A percentile compares a stretch with the other conserved stretches of the same genome.
Conservation (phyloP, 2,888 invertebrate genomes). For the Eueremaeus valkanovi region DNA sequence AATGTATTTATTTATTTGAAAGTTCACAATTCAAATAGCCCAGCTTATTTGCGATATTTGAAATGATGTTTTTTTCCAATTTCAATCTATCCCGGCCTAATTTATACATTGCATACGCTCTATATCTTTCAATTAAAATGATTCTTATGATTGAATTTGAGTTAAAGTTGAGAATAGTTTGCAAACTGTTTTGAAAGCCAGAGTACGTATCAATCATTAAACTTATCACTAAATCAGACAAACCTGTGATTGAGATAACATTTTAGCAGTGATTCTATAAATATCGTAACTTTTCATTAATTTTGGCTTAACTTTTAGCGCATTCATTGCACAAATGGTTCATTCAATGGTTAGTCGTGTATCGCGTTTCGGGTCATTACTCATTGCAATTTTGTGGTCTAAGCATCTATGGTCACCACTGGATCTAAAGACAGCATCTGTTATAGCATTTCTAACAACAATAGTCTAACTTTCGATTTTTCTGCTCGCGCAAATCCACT, state of each 20-base stretch:
- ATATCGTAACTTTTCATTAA: not conserved
- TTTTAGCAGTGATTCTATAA: not conserved
- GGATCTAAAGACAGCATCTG: constrained; percentile 31
- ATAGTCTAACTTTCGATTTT: constrained; percentile 4
- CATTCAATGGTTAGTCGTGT: not conserved
- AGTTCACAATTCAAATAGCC: too few relatives aligned
- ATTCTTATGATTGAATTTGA: not conserved
- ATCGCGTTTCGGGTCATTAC: constrained; percentile 28
- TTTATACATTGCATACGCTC: too few relatives aligned
- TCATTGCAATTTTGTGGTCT: constrained; percentile 24
- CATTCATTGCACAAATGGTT: constrained; percentile 15
- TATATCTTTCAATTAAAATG: not conserved
- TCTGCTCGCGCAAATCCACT: not conserved
- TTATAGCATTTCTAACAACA: not conserved
- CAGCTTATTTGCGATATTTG: too few relatives aligned
- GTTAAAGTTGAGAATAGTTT: not conserved
- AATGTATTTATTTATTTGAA: too few relatives aligned
- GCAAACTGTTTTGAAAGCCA: not conserved
- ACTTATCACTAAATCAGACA: constrained; percentile 4
- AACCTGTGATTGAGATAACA: constrained; percentile 15
- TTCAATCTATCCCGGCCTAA: too few relatives aligned
- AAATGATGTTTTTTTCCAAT: too few relatives aligned
- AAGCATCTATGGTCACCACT: not conserved
- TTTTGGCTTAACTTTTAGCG: not conserved
- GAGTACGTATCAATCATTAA: not conserved